Conservation (phyloP, 2,113 vertebrate species). For the Prunella himalayana region DNA sequence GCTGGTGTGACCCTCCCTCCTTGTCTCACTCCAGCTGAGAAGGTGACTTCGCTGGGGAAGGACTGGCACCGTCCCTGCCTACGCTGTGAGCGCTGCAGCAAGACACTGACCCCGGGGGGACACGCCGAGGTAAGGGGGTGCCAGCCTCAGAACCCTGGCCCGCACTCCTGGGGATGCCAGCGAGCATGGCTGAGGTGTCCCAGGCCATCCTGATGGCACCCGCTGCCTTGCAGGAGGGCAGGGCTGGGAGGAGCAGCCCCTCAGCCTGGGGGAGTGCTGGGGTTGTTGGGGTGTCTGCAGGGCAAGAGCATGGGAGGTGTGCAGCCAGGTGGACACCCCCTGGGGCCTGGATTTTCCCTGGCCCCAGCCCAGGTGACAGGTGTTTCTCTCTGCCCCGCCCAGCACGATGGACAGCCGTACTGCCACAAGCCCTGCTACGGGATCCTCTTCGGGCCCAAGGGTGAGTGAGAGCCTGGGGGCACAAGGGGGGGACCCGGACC, state of each 20-base stretch:
- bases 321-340: fast-evolving
- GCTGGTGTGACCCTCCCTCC: background rate
- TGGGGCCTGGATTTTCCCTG: background rate
- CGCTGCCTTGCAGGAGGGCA: background rate
- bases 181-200: background rate
- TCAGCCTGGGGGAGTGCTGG: background rate
- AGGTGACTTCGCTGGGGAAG: conserved; percentile 97
- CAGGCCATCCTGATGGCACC: fast-evolving
- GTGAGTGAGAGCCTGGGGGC: conserved; percentile 50
- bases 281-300: background rate
- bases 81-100: conserved; percentile 92
- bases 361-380: background rate
- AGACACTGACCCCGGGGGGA: conserved; percentile 89
- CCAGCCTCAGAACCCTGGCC: fast-evolving
- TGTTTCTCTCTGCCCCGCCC: background rate
- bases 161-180: fast-evolving
- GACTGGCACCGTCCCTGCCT: conserved; percentile 98
- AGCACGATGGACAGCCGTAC: conserved; percentile 81
- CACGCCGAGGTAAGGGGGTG: conserved; percentile 86
- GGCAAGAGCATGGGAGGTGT: background rate
- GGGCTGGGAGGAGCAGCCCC: background rate
- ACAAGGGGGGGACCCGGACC: fast-evolving
- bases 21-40: conserved; percentile 80
- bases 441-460: conserved; percentile 82
- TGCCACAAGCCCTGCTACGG: conserved; percentile 84